Evolutionary conservation across 2,888 invertebrate genomes (phyloP), one percentile per base, ranked within the genome.

Genomic region (Agapostemon virescens): DNA sequence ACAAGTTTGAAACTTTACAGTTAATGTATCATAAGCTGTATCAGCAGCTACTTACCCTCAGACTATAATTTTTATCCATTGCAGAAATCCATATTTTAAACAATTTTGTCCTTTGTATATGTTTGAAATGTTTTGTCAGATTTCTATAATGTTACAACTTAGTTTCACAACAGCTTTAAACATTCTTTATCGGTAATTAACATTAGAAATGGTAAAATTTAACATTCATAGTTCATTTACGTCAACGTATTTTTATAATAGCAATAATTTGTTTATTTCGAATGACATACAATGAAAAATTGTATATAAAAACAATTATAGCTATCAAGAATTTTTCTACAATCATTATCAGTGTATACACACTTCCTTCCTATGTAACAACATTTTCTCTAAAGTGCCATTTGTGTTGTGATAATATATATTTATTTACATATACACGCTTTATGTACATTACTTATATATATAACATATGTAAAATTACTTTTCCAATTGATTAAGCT

Each of bases 251-350:
- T 64, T 26, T 69, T 80, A 55, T 69, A 73, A 69, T 69, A 81
- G 66, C 49, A 81, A 67, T 69, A 70, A 52, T 67, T 49, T 52
- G 61, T 74, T 80, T 74, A 73, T 74, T 77, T 70, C 17, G 66
- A 30, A 74, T 66, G n/a, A 58, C 72, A 71, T 81, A 61, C 69
- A 71, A 79, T 79, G 80, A 71, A 79, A 79, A 79, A 79, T 71
- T 79, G 61, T 67, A 80, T 81, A 81, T 74, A 81, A 81, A 81
- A 74, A 81, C 77, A 75, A 67, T 75, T 75, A 76, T 70, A 52
- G 17, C 33, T 74, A 67, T 66, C 9, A 81, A 68, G 70, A 74
- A 74, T 81, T 79, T 69, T 61, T 55, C 38, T 81, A 74, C 49
- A 52, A 33, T 79, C 58, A 69, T 20, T 45, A 49, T n/a, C n/a